phyloP scores from a whole-genome alignment of 2,797 vertebrate genomes.

The Smutsia gigantea region DNA sequence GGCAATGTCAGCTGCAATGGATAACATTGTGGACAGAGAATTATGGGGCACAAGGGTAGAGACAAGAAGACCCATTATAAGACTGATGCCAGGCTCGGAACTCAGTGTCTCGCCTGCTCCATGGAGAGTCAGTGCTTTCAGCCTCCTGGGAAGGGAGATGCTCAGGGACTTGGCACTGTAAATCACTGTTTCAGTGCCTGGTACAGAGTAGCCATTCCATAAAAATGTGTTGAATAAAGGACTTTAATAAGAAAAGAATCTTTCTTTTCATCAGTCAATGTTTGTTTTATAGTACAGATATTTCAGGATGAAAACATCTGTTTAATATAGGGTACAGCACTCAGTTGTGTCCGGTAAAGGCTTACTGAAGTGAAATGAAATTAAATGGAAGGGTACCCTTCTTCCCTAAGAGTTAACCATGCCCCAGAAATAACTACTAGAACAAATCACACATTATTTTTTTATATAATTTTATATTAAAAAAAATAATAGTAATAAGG shows the following conservation, averaged over 20 bases:
- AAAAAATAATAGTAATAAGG: background rate
- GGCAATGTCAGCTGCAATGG: background rate
- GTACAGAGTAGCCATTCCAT: background rate
- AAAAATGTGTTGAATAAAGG: background rate
- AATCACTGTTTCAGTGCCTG: background rate
- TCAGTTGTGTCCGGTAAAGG: background rate
- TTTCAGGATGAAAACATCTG: constrained; percentile 15
- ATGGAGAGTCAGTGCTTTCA: background rate
- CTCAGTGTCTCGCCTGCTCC: background rate
- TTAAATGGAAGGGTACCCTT: background rate
- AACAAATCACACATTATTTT: background rate
- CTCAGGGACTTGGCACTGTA: background rate
- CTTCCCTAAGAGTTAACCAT: background rate
- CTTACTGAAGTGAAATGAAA: background rate
- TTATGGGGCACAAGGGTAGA: background rate
- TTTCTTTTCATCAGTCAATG: background rate
- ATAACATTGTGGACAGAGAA: background rate
- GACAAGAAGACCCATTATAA: background rate
- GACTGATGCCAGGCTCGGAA: background rate
- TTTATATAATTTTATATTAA: too few species aligned
- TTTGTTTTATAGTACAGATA: constrained; percentile 32
- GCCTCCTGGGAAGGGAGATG: background rate
- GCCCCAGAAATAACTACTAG: background rate
- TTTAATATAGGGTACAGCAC: background rate
- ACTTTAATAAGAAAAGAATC: background rate